Conservation (phyloP, 2,888 invertebrate genomes). For the Lydus trimaculatus region DNA sequence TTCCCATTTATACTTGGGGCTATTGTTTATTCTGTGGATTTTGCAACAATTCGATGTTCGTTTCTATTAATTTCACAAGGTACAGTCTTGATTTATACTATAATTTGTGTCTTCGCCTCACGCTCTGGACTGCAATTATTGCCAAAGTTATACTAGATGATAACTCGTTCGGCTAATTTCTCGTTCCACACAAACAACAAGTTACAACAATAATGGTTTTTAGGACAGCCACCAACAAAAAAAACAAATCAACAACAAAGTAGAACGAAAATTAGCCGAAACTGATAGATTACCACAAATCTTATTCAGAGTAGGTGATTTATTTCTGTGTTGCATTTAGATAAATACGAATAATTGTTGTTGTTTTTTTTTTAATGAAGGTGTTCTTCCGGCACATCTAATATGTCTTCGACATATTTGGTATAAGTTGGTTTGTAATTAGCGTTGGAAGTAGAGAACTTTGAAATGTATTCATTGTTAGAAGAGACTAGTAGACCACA, state of each 20-base stretch:
- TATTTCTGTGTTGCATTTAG: not conserved
- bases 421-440: not conserved
- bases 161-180: not conserved
- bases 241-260: not conserved
- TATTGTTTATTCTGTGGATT: not conserved
- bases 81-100: constrained; percentile 3
- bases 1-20: not conserved
- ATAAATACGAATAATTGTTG: not conserved
- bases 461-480: not conserved
- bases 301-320: too few species aligned
- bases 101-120: constrained; percentile 7
- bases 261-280: not conserved
- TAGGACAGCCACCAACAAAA: not conserved
- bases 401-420: not conserved
- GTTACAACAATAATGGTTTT: not conserved
- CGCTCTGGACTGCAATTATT: not conserved
- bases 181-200: not conserved
- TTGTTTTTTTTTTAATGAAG: not conserved
- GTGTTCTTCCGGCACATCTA: not conserved
- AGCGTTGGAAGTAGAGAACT: not conserved
- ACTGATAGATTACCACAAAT: too few species aligned
- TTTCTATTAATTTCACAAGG: constrained; percentile 3
- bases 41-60: not conserved
- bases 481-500: not conserved
- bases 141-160: not conserved